Evolutionary conservation across 2,888 invertebrate species (phyloP).

Genomic region (Harpalus rubripes): DNA sequence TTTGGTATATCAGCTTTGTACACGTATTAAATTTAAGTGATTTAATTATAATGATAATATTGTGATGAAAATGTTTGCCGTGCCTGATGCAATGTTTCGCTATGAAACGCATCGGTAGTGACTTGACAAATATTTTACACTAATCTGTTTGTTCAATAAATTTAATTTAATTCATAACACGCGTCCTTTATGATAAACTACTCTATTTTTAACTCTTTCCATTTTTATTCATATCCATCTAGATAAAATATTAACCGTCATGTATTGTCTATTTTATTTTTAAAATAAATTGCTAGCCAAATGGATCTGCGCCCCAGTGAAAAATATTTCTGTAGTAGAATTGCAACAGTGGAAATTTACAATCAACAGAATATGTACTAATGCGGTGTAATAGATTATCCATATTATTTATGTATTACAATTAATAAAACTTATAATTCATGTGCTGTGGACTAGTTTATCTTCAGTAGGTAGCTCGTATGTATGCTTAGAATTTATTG

Average conservation of each 20-base stretch:
- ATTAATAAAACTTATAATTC: slow-evolving; percentile 3
- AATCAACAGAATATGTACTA: neutral
- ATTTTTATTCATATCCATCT: neutral
- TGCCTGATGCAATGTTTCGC: neutral
- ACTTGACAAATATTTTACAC: slow-evolving; percentile 3
- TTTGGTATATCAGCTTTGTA: no score
- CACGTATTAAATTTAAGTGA: neutral
- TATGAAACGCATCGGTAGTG: neutral
- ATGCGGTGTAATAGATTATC: neutral
- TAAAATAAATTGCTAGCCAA: neutral
- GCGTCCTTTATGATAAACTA: slow-evolving; percentile 2
- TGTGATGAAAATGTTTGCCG: neutral
- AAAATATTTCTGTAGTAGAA: neutral
- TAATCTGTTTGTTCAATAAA: slow-evolving; percentile 7
- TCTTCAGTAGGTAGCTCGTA: neutral
- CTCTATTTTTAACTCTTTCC: neutral
- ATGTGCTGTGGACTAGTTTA: neutral
- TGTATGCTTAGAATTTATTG: neutral
- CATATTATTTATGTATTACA: neutral
- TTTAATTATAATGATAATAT: neutral
- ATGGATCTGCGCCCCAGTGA: no score
- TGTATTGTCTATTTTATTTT: slow-evolving; percentile 1
- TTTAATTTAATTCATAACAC: slow-evolving; percentile 1
- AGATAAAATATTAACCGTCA: neutral
- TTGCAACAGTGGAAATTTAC: neutral